These are phyloP conservation scores for Anthoptus insignis DNA, from an alignment of 2,888 invertebrate genomes.

Conservation along the genomic window DNA sequence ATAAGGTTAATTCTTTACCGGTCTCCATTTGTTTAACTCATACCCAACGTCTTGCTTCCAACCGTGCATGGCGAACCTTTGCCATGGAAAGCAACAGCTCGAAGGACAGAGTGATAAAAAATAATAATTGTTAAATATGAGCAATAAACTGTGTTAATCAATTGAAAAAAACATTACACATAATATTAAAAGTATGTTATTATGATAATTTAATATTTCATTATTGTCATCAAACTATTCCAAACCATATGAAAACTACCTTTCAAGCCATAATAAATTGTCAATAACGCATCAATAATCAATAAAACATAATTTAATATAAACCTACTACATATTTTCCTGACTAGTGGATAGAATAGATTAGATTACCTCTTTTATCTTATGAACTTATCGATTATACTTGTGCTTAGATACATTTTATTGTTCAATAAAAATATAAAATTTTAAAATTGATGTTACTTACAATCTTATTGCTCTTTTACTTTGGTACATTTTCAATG, in stretches of 20 bases:
- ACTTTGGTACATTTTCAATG: constrained; percentile 11
- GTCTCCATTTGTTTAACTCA: no score
- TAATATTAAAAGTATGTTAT: no score
- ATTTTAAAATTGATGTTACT: background rate
- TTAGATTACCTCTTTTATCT: background rate
- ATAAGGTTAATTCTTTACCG: no score
- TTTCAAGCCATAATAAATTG: background rate
- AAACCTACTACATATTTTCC: background rate
- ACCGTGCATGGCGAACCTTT: no score
- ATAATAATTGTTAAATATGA: no score
- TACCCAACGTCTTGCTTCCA: no score
- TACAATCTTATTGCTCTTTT: background rate
- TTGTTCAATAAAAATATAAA: background rate
- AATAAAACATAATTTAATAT: background rate
- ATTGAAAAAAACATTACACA: no score
- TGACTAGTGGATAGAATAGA: constrained; percentile 5
- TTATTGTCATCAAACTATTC: background rate
- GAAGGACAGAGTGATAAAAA: no score
- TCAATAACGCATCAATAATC: background rate
- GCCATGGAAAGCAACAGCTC: no score
- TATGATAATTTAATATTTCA: background rate
- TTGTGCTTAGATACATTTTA: background rate
- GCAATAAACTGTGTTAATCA: no score
- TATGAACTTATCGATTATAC: no score
- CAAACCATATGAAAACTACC: background rate